phyloP scores from a whole-genome alignment of 2,113 vertebrate genomes.

The Etia nguti region DNA sequence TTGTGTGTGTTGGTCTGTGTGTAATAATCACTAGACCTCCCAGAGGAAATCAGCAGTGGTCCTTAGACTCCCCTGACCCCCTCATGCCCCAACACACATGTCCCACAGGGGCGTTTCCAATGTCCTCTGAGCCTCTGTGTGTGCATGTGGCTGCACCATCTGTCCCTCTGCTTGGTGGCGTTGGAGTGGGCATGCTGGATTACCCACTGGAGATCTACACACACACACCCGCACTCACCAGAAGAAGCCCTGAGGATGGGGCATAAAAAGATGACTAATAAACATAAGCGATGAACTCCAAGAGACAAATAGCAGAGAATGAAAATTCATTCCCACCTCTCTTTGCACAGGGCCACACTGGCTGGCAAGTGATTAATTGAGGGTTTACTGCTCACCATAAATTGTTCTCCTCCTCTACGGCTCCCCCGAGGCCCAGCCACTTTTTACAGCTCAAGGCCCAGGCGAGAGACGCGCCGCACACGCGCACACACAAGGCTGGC shows the following conservation, averaged over 20 bases:
- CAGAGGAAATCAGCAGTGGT: conserved; percentile 93
- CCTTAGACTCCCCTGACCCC: conserved; percentile 73
- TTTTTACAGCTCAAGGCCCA: conserved; percentile 70
- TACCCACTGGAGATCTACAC: conserved; percentile 14
- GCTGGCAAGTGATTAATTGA: conserved; percentile 88
- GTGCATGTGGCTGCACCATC: conserved; percentile 44
- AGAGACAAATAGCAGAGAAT: conserved; percentile 84
- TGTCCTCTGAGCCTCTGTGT: conserved; percentile 69
- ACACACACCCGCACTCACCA: neutral
- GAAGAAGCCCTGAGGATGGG: conserved; percentile 62
- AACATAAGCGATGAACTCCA: conserved; percentile 89
- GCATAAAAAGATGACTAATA: conserved; percentile 82
- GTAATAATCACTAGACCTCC: conserved; percentile 77
- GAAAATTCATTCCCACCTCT: conserved; percentile 92
- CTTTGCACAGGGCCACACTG: conserved; percentile 80
- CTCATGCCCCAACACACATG: conserved; percentile 69
- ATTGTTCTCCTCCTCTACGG: conserved; percentile 78
- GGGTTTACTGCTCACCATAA: conserved; percentile 86
- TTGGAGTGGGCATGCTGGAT: conserved; percentile 64
- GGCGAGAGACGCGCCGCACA: conserved; percentile 44
- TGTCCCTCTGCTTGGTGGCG: conserved; percentile 72
- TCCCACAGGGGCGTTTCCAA: conserved; percentile 76
- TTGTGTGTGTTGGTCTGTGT: neutral
- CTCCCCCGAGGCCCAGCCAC: conserved; percentile 63
- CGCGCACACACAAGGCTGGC: neutral